phyloP scores from a whole-genome alignment of 2,888 invertebrate species.

The Acronicta leporina region DNA sequence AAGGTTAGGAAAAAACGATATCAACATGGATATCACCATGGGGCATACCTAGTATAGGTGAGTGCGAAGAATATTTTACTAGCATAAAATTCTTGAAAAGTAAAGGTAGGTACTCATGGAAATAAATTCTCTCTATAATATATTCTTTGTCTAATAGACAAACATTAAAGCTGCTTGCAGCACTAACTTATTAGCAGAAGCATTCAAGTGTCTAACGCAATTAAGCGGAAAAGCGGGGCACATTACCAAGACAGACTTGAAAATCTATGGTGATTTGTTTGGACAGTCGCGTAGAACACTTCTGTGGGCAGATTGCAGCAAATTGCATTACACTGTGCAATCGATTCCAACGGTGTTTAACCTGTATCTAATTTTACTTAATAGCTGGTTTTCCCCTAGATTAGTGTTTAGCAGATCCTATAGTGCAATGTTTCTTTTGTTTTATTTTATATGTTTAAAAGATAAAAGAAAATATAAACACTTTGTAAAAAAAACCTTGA shows the following conservation, averaged over 20 bases:
- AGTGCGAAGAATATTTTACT: too few species aligned
- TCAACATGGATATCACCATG: too few species aligned
- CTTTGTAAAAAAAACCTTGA: too few species aligned
- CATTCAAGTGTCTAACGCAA: constrained; percentile 24
- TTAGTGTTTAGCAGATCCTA: too few species aligned
- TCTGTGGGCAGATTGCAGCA: constrained; percentile 4
- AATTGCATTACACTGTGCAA: constrained; percentile 16
- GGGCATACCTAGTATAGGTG: background rate
- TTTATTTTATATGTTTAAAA: too few species aligned
- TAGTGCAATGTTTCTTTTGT: too few species aligned
- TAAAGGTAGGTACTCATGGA: background rate
- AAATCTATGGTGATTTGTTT: constrained; percentile 45
- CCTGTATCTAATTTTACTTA: too few species aligned
- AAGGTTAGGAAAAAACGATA: too few species aligned
- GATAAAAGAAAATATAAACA: too few species aligned
- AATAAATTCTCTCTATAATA: background rate
- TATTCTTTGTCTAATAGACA: constrained; percentile 8
- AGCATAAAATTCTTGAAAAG: too few species aligned
- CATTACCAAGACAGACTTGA: constrained; percentile 5
- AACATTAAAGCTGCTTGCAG: constrained; percentile 23
- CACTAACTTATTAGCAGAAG: constrained; percentile 7
- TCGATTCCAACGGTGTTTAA: background rate
- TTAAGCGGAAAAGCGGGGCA: constrained; percentile 27
- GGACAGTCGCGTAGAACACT: constrained; percentile 22
- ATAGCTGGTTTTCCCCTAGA: too few species aligned